Base-by-base conservation (phyloP, 2,113 vertebrate species). In the Chaetodon trifascialis region DNA sequence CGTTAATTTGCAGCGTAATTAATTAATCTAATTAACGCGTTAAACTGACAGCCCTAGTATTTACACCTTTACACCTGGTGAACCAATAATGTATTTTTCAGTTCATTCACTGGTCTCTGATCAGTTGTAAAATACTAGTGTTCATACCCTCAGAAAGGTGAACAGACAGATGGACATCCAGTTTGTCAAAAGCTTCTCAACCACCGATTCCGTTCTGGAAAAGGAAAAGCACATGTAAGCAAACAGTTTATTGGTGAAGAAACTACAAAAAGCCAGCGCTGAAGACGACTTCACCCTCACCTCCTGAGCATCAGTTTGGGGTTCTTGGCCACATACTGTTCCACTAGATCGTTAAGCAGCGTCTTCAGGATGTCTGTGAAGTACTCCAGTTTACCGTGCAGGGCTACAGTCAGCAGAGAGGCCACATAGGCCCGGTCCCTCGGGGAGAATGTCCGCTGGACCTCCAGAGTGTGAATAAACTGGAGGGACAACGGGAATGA, bases 91-190 rank as follows among this genome's bases (percentile, higher is more conserved):
- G 2, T 30, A 30, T 3, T 30, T 30, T 30, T 30, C 30, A 30
- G 2, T 30, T 7, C 5, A 16, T 36, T 46, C 6, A 56, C 17
- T 56, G 8, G 21, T 36, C 49, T 36, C 12, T 47, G 40, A 9
- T 65, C 36, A 52, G 21, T 11, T 40, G 2, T 55, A 21, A 59
- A 21, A 58, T 7, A 51, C 17, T 11, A 25, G 36, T 14, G 11
- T 15, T 74, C 96, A 82, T 91, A 99, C 98, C 96, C 97, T 96
- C 90, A 99, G 95, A 14, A 99, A 99, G 0, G 97, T 91, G 0
- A 97, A 99, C 5, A 99, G 96, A 87, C 98, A 99, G 90, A 99
- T 98, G 68, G 98, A 99, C 97, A 99, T 99, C 98, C 98, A 99
- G 93, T 99, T 99, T 44, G 98, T 99, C 87, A 99, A 91, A 78